Evolutionary conservation across 2,113 vertebrate species (phyloP), one percentile per base, ranked within the genome.

Genomic region (Trichechus manatus): DNA sequence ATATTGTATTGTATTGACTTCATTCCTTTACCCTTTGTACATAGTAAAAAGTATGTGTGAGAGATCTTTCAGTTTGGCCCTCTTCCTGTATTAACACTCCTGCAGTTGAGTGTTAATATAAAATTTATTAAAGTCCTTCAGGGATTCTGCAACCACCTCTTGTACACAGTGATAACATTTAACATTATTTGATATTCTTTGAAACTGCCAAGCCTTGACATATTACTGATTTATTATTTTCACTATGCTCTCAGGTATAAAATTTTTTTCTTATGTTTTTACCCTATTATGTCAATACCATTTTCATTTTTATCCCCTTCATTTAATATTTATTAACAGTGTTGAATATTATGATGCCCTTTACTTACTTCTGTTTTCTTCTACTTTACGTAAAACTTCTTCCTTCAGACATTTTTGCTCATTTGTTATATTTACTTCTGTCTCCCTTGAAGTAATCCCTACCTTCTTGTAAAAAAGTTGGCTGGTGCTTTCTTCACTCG

Each of bases 131-230:
- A 88, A 90, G 27, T 23, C 5, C n/a, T 86, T 78, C 20, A 82
- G 36, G 29, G 27, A 90, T 77, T 66, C 42, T 64, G 20, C 14
- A 66, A 53, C 20, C 14, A 56, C n/a, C 20, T 90, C 33, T 68
- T 79, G 3, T 42, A 63, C 44, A 89, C 17, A 68, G 6, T 44
- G 36, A 80, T 59, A 80, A 64, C 19, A 56, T 87, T 93, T 92
- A 89, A 70, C 20, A 64, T 91, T 64, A 89, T 72, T 85, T 84
- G 39, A 53, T 85, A 79, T 79, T 91, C n/a, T 91, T 77, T 82
- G 81, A 93, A 87, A 81, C 10, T 61, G 1, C 6, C 42, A 92
- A 78, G 29, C 9, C 39, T 96, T 87, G 19, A 72, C 70, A 79
- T 63, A 70, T 75, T 29, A 56, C 36, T 94, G 56, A 83, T 70